Conservation (phyloP, 2,888 invertebrate species). For the Epinotia bilunana region DNA sequence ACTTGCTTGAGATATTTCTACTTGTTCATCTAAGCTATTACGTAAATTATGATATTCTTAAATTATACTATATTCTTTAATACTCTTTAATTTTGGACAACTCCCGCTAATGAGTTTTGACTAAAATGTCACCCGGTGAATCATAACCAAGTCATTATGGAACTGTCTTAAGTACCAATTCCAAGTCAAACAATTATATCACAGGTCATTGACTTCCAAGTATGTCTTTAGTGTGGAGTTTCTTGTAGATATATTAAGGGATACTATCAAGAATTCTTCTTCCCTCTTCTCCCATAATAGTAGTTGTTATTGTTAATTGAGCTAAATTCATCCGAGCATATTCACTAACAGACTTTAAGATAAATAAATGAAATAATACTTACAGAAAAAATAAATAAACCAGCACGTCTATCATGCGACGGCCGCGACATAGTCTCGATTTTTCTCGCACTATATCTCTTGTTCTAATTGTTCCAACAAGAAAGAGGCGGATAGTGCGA, state of each 20-base stretch:
- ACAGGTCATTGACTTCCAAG: constrained; percentile 23
- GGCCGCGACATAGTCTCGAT: no score
- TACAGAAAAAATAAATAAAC: background rate
- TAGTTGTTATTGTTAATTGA: no score
- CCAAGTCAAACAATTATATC: constrained; percentile 29
- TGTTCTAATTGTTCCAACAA: no score
- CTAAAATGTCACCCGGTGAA: constrained; percentile 24
- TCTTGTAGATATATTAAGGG: background rate
- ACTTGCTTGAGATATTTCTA: background rate
- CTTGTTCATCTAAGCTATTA: background rate
- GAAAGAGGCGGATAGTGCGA: no score
- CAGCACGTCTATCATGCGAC: no score
- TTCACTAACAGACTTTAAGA: background rate
- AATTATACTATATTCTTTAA: background rate
- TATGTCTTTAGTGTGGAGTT: background rate
- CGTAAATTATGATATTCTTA: background rate
- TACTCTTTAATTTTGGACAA: constrained; percentile 4
- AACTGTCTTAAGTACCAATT: constrained; percentile 20
- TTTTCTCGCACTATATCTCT: no score
- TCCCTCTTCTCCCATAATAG: no score
- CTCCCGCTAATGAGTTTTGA: constrained; percentile 22
- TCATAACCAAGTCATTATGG: constrained; percentile 17
- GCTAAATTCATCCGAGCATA: no score
- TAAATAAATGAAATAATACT: background rate
- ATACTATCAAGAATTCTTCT: background rate